A percentile compares a stretch with the other conserved stretches of the same genome.
Conservation (phyloP, 2,797 vertebrate species). For the Onychomys torridus region DNA sequence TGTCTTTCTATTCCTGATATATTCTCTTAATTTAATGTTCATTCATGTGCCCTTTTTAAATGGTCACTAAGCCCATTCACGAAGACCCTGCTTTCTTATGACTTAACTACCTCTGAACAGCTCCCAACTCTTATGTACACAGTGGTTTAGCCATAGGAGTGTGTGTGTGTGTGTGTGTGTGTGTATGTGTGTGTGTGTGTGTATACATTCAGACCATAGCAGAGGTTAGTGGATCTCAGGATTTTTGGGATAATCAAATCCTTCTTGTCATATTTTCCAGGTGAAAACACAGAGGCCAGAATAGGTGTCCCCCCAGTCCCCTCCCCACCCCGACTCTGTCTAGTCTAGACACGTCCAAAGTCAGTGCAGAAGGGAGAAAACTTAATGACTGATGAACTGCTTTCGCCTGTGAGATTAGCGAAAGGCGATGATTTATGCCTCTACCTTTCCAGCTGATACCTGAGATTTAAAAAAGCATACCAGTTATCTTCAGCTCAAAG, state of each 20-base stretch:
- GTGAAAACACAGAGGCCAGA: neutral
- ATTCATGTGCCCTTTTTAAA: neutral
- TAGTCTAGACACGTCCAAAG: neutral
- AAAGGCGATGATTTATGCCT: constrained; percentile 10
- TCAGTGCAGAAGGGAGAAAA: neutral
- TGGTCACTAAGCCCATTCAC: neutral
- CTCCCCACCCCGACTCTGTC: rapidly evolving
- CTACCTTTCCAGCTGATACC: neutral
- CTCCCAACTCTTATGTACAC: neutral
- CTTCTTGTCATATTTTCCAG: neutral
- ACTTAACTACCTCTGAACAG: neutral
- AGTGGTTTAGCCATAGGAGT: neutral
- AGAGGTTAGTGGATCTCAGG: neutral
- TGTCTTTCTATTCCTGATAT: neutral
- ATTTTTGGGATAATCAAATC: constrained; percentile 1
- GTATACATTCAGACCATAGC: neutral
- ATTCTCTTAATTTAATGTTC: neutral
- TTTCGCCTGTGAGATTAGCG: neutral
- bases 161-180: neutral
- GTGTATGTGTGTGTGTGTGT: no score
- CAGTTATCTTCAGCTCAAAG: neutral
- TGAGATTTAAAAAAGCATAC: constrained; percentile 39
- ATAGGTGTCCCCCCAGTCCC: neutral
- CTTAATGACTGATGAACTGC: constrained; percentile 28
- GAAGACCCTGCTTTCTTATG: neutral